A percentile compares a stretch with the other conserved stretches of the same genome.
Evolutionary conservation across 2,113 vertebrate genomes (phyloP).

Genomic region (Nannobrachium achirus): DNA sequence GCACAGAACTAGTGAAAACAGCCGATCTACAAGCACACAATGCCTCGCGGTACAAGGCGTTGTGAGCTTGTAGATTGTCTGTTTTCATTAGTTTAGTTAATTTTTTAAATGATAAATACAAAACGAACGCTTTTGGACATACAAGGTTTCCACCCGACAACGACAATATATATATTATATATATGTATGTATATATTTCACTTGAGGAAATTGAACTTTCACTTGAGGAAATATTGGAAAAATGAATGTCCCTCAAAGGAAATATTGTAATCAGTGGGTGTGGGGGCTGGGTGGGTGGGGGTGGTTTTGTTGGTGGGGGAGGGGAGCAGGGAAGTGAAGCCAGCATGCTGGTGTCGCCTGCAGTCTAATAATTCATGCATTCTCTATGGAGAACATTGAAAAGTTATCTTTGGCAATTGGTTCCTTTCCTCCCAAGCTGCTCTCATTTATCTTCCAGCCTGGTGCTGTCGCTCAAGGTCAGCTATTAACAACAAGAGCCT

Average conservation of each 20-base stretch:
- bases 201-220: constrained; percentile 49
- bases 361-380: constrained; percentile 47
- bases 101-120: too few species aligned
- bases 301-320: constrained; percentile 13
- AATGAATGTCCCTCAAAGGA: constrained; percentile 43
- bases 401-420: constrained; percentile 49
- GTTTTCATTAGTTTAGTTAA: too few species aligned
- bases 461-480: constrained; percentile 37
- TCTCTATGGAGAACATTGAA: constrained; percentile 50
- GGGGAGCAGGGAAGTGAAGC: constrained; percentile 21
- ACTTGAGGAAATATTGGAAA: constrained; percentile 44
- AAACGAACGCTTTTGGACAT: too few species aligned
- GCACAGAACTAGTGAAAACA: too few species aligned
- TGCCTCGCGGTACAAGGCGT: too few species aligned
- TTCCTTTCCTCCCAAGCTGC: constrained; percentile 41
- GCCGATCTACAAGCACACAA: too few species aligned
- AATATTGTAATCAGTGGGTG: constrained; percentile 27
- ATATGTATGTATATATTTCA: constrained; percentile 20
- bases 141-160: too few species aligned
- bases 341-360: constrained; percentile 26
- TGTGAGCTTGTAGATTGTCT: too few species aligned
- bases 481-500: constrained; percentile 38
- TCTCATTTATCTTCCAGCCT: constrained; percentile 42
- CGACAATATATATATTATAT: too few species aligned
- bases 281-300: constrained; percentile 18